Base-by-base conservation (phyloP, 2,888 invertebrate species). In the Philhelius pedissequus region DNA sequence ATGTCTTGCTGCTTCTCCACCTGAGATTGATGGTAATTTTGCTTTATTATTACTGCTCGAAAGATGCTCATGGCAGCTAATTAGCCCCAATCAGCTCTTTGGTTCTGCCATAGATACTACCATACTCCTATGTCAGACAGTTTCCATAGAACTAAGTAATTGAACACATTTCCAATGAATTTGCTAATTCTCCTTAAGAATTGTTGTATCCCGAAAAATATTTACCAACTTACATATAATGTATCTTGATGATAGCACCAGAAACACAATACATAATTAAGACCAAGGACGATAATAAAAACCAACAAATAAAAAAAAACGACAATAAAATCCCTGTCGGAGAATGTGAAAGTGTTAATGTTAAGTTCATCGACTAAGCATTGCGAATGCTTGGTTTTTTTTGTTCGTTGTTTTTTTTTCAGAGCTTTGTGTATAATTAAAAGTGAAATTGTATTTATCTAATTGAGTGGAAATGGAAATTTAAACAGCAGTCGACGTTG, bases 391-490 rank as follows among this genome's bases (percentile, higher is more conserved):
- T 43, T 43, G 43, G 50, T 52, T 18, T 9, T n/a, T n/a, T n/a
- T n/a, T n/a, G n/a, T 27, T 45, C 54, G 40, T 25, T 45, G 43
- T 27, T 40, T 50, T 45, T 79, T 11, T 1, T 2, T 7, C 13
- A 43, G 18, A 43, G 52, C 56, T 76, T 58, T 38, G 75, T 40
- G 71, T 68, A 71, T 81, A 81, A 81, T 81, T 81, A 77, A 71
- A 76, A 81, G 71, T 81, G 71, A 77, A 71, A 81, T 45, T 66
- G 66, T 68, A 76, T 60, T 81, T 71, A n/a, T n/a, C n/a, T n/a
- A n/a, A n/a, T n/a, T n/a, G n/a, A n/a, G 71, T 50, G 66, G 50
- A 66, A 40, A 62, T 71, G 27, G 76, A 81, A 71, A 76, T 81
- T 76, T 81, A 81, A 81, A 77, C 68, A 71, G 30, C 25, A 22